phyloP scores from a whole-genome alignment of 2,113 vertebrate species.

The Columbina picui region DNA sequence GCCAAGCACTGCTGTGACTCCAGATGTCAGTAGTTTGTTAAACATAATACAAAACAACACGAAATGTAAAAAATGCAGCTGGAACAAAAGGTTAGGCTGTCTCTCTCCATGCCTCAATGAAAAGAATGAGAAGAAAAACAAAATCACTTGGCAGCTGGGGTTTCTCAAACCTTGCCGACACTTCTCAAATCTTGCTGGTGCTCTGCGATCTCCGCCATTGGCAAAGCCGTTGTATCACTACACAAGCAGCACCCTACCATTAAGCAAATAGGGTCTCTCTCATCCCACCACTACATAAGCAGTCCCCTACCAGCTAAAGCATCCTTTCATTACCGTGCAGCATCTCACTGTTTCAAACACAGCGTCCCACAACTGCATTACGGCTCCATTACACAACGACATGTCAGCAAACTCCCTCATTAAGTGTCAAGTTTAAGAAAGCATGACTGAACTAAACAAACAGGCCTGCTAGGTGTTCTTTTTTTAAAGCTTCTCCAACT shows the following conservation, averaged over 20 bases:
- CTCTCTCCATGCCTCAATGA: slow-evolving; percentile 34
- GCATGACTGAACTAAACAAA: neutral
- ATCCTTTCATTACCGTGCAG: neutral
- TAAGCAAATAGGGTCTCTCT: slow-evolving; percentile 1
- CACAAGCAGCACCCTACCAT: slow-evolving; percentile 38
- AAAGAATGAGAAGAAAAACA: slow-evolving; percentile 48
- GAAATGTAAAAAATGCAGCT: slow-evolving; percentile 48
- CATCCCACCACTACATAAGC: slow-evolving; percentile 12
- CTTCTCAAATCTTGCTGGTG: neutral
- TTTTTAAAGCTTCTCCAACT: neutral
- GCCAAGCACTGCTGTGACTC: slow-evolving; percentile 59
- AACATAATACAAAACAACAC: neutral
- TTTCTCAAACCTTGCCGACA: neutral
- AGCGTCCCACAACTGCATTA: neutral
- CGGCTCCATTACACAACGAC: neutral
- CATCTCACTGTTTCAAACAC: neutral
- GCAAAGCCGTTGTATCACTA: neutral
- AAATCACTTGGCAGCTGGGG: slow-evolving; percentile 55
- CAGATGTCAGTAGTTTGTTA: slow-evolving; percentile 58
- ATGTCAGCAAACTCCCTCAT: neutral
- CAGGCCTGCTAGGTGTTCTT: neutral
- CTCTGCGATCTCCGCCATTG: neutral
- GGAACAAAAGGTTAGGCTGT: slow-evolving; percentile 70
- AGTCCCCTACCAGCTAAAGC: slow-evolving; percentile 18
- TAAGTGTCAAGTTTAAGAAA: neutral